phyloP scores from a whole-genome alignment of 2,113 vertebrate species.

The Varanus salvator region DNA sequence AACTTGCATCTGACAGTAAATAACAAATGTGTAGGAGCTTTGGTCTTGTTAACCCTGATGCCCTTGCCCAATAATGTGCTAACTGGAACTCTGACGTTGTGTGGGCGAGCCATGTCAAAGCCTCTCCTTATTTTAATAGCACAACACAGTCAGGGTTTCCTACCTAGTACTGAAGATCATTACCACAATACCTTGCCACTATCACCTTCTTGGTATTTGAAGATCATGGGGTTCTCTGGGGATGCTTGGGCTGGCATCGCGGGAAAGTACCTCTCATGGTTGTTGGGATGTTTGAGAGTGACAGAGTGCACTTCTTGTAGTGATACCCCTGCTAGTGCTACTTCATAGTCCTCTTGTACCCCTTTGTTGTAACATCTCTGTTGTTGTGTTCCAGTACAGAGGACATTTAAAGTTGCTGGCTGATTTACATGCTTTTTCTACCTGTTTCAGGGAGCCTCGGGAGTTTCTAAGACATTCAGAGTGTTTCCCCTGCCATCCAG shows the following conservation, averaged over 20 bases:
- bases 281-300: not conserved
- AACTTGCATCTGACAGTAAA: not conserved
- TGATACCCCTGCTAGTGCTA: not conserved
- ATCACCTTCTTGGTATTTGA: not conserved
- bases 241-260: not conserved
- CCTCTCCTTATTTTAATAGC: too few relatives aligned
- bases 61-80: not conserved
- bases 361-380: not conserved
- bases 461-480: conserved; percentile 78
- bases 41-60: not conserved
- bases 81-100: not conserved
- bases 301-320: not conserved
- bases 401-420: not conserved
- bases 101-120: not conserved
- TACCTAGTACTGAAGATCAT: not conserved
- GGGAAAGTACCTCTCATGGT: not conserved
- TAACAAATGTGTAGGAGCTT: not conserved
- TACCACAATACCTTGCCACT: not conserved
- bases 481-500: conserved; percentile 83
- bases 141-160: not conserved
- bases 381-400: not conserved
- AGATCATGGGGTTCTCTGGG: not conserved
- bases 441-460: conserved; percentile 77
- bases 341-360: not conserved
- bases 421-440: not conserved